Percentiles rank a stretch among this genome's conserved stretches.
Conservation (phyloP, 2,888 invertebrate genomes). For the Nycteola revayana region DNA sequence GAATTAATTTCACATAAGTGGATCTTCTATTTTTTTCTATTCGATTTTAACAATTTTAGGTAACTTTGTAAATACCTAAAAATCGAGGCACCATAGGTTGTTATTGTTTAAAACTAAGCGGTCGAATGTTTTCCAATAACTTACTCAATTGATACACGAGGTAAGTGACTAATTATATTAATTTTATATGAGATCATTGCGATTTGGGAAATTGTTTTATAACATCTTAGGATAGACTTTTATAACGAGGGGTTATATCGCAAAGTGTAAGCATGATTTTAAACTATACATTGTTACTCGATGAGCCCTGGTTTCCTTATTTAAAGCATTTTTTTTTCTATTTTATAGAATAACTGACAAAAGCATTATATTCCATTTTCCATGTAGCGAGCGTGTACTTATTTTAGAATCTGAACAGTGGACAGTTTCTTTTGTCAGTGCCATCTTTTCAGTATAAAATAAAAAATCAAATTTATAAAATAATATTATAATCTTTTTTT, state of each 20-base stretch:
- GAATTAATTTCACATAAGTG: conserved; percentile 61
- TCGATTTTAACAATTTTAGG: conserved; percentile 46
- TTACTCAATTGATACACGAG: conserved; percentile 41
- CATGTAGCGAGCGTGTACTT: conserved; percentile 35
- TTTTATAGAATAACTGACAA: conserved; percentile 43
- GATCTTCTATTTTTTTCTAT: conserved; percentile 45
- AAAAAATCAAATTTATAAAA: conserved; percentile 36
- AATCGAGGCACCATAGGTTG: conserved; percentile 50
- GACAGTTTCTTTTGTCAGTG: conserved; percentile 51
- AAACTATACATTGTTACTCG: conserved; percentile 23
- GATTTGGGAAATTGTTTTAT: conserved; percentile 32
- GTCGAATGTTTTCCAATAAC: conserved; percentile 45
- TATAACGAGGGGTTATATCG: conserved; percentile 29
- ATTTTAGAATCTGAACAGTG: conserved; percentile 34
- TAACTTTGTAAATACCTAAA: conserved; percentile 67
- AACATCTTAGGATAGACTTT: conserved; percentile 34
- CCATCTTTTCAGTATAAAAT: conserved; percentile 42
- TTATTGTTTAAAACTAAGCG: conserved; percentile 51
- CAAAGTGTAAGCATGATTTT: conserved; percentile 31
- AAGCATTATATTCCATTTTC: conserved; percentile 36
- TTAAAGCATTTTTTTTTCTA: conserved; percentile 37
- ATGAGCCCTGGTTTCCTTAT: conserved; percentile 28
- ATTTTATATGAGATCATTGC: conserved; percentile 46
- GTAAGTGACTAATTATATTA: conserved; percentile 41
- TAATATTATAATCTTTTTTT: conserved; percentile 30